A percentile compares a stretch with the other conserved stretches of the same genome.
phyloP scores from a whole-genome alignment of 2,113 vertebrate genomes.

The Varanus salvator region DNA sequence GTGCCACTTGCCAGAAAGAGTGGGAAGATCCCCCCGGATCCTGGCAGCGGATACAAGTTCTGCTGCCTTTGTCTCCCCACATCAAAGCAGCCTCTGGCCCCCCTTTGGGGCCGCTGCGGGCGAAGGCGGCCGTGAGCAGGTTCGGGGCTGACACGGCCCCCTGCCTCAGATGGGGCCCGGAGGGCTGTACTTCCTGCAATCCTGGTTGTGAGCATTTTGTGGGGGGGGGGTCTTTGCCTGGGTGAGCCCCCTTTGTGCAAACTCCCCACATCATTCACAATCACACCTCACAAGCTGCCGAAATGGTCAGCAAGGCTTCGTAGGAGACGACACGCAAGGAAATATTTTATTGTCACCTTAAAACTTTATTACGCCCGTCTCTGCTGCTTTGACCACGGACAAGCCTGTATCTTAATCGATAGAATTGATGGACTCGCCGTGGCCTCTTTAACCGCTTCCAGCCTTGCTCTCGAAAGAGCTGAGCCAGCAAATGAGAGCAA shows the following conservation, averaged over 20 bases:
- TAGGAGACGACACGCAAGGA: background rate
- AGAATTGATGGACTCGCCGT: conserved; percentile 25
- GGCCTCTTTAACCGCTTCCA: background rate
- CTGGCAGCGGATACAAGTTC: too few relatives aligned
- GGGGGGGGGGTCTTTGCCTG: background rate
- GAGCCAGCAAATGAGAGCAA: background rate
- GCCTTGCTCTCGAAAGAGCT: conserved; percentile 10
- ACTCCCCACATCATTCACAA: background rate
- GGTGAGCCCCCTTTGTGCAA: too few relatives aligned
- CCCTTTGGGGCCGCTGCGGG: too few relatives aligned
- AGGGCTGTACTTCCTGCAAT: background rate
- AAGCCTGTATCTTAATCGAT: conserved; percentile 45
- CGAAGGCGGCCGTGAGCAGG: too few relatives aligned
- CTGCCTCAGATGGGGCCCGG: too few relatives aligned
- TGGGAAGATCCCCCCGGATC: too few relatives aligned
- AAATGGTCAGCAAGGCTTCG: conserved; percentile 2
- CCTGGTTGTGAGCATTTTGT: background rate
- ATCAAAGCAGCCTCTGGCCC: too few relatives aligned
- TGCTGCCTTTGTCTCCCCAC: too few relatives aligned
- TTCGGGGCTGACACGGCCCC: too few relatives aligned
- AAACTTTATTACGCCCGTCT: conserved; percentile 38
- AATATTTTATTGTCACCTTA: conserved; percentile 24
- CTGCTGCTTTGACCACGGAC: conserved; percentile 38
- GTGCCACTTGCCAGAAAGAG: too few relatives aligned
- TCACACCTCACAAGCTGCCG: rapidly evolving